These are phyloP conservation scores for Toxotes lorentzi DNA, from an alignment of 2,797 vertebrate genomes.

Conservation along the genomic window DNA sequence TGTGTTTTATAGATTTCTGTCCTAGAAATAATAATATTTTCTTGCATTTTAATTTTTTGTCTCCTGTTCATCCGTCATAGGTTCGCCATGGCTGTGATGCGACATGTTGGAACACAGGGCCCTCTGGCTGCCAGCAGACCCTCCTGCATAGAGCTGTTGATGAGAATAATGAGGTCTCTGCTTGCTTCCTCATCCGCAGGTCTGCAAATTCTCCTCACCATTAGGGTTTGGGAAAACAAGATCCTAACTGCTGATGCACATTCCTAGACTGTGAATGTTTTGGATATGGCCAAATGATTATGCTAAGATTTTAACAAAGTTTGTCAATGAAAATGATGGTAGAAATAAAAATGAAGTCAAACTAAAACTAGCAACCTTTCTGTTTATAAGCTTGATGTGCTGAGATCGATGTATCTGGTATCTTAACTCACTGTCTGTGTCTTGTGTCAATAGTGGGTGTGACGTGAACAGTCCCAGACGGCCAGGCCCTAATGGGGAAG, in stretches of 20 bases:
- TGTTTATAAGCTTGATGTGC: background rate
- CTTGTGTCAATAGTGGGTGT: conserved; percentile 87
- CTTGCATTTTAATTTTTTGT: background rate
- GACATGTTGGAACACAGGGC: conserved; percentile 94
- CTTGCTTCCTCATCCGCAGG: conserved; percentile 99
- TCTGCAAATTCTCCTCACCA: conserved; percentile 63
- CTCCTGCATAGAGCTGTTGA: conserved; percentile 96
- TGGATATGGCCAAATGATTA: background rate
- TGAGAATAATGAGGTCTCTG: conserved; percentile 93
- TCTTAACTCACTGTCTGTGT: conserved; percentile 1
- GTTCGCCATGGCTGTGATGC: conserved; percentile 98
- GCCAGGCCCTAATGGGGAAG: conserved; percentile 94
- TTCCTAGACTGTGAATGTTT: background rate
- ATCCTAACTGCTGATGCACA: background rate
- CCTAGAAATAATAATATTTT: background rate
- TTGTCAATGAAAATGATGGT: background rate
- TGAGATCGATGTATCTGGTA: background rate
- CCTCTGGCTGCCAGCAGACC: conserved; percentile 93
- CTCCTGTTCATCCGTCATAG: conserved; percentile 73
- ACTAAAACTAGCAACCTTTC: background rate
- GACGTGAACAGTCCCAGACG: conserved; percentile 94
- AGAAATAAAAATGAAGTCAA: background rate
- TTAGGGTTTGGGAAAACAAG: background rate
- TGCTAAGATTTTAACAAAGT: background rate
- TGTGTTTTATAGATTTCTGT: background rate